Evolutionary conservation across 2,113 vertebrate species (phyloP).

Genomic region (Columba janthina): DNA sequence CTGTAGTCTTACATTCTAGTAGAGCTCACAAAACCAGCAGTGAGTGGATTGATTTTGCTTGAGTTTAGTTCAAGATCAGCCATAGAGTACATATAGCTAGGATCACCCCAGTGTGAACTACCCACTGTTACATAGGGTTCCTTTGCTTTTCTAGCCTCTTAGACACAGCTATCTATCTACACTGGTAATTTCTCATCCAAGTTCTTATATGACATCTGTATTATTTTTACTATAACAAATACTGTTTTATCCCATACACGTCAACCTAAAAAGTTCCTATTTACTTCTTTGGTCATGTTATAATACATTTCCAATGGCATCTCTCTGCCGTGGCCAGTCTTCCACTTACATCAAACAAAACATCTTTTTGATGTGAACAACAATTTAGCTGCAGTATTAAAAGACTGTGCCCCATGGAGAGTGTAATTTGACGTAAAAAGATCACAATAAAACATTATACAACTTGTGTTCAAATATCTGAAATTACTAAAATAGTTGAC

Average conservation of each 20-base stretch:
- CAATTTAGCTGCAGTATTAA: not conserved
- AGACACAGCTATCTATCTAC: not conserved
- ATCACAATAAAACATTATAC: not conserved
- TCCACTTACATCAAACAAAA: conserved; percentile 38
- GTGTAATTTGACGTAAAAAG: not conserved
- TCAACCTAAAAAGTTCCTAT: not conserved
- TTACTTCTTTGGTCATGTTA: not conserved
- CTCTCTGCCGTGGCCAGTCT: not conserved
- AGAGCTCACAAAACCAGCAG: not conserved
- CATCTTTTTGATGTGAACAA: conserved; percentile 20
- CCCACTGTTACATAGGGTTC: not conserved
- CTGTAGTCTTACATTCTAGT: not conserved
- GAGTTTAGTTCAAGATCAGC: not conserved
- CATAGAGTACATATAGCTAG: not conserved
- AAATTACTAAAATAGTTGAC: conserved; percentile 12
- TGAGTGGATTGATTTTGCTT: not conserved
- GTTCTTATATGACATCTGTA: not conserved
- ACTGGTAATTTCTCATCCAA: not conserved
- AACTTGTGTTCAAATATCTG: conserved; percentile 33
- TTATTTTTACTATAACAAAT: not conserved
- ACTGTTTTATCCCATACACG: not conserved
- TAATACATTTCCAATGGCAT: not conserved
- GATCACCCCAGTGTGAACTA: not conserved
- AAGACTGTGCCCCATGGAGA: not conserved
- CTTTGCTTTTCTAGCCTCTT: not conserved